phyloP scores from a whole-genome alignment of 2,888 invertebrate genomes.

The Tenthredo scrophulariae region DNA sequence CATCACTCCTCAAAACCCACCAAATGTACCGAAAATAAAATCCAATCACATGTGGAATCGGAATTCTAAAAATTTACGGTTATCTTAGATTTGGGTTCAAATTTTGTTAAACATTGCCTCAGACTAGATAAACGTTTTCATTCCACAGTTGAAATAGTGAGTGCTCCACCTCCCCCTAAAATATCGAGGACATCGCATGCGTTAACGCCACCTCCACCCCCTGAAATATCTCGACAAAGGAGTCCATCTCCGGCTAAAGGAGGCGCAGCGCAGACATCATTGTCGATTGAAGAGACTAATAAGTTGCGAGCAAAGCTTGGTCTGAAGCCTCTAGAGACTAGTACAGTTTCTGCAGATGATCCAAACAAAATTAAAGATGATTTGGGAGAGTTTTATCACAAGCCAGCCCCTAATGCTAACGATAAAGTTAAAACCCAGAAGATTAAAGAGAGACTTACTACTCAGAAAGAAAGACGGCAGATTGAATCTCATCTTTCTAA shows the following conservation, averaged over 20 bases:
- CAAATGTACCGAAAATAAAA: neutral
- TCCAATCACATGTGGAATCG: neutral
- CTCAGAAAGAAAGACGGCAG: slow-evolving; percentile 89
- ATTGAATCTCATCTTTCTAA: slow-evolving; percentile 85
- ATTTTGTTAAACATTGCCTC: neutral
- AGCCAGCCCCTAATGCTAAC: slow-evolving; percentile 88
- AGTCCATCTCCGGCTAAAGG: slow-evolving; percentile 73
- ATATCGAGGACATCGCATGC: slow-evolving; percentile 72
- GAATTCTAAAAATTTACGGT: neutral
- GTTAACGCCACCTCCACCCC: slow-evolving; percentile 73
- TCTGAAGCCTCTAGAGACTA: slow-evolving; percentile 92
- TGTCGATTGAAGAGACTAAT: slow-evolving; percentile 93
- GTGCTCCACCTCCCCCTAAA: slow-evolving; percentile 77
- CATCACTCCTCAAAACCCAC: neutral
- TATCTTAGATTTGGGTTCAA: neutral
- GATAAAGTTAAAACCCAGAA: slow-evolving; percentile 89
- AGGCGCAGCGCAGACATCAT: slow-evolving; percentile 79
- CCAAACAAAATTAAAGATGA: slow-evolving; percentile 78
- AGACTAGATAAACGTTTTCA: neutral
- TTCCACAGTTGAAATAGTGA: slow-evolving; percentile 74
- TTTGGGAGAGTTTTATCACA: slow-evolving; percentile 92
- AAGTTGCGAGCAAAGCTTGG: slow-evolving; percentile 95
- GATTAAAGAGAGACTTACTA: slow-evolving; percentile 88
- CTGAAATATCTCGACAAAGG: slow-evolving; percentile 68
- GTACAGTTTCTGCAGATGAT: slow-evolving; percentile 72